phyloP scores from a whole-genome alignment of 2,113 vertebrate species.

The Phylloscopus trochiloides region DNA sequence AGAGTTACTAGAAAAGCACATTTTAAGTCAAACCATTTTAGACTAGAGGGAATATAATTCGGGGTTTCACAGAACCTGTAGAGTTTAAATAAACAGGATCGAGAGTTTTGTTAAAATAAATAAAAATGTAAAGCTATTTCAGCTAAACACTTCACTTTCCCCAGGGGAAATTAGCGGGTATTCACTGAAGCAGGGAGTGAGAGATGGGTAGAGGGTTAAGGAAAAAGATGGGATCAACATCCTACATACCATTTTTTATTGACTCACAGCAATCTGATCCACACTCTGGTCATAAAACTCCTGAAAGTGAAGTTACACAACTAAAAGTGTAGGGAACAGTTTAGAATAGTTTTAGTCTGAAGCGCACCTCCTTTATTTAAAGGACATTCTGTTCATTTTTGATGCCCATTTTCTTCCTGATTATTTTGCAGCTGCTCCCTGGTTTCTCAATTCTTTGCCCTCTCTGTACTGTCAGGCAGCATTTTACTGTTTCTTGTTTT shows the following conservation, averaged over 20 bases:
- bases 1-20: neutral
- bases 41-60: conserved; percentile 31
- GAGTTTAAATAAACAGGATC: neutral
- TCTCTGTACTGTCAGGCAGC: neutral
- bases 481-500: neutral
- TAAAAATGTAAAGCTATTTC: conserved; percentile 47
- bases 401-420: neutral
- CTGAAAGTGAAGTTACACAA: neutral
- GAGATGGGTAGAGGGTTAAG: neutral
- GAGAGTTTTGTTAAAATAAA: conserved; percentile 27
- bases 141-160: conserved; percentile 11
- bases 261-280: neutral
- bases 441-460: neutral
- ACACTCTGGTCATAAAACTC: neutral
- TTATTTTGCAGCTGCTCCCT: neutral
- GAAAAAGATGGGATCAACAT: neutral
- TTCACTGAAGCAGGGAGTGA: neutral
- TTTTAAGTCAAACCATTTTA: conserved; percentile 39
- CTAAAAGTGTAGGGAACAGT: neutral
- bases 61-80: neutral
- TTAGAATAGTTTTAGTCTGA: neutral
- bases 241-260: neutral
- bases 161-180: neutral
- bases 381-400: neutral
- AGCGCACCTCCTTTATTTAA: neutral